These are phyloP conservation scores for Aplochiton taeniatus DNA, from an alignment of 2,797 vertebrate species.

Conservation along the genomic window DNA sequence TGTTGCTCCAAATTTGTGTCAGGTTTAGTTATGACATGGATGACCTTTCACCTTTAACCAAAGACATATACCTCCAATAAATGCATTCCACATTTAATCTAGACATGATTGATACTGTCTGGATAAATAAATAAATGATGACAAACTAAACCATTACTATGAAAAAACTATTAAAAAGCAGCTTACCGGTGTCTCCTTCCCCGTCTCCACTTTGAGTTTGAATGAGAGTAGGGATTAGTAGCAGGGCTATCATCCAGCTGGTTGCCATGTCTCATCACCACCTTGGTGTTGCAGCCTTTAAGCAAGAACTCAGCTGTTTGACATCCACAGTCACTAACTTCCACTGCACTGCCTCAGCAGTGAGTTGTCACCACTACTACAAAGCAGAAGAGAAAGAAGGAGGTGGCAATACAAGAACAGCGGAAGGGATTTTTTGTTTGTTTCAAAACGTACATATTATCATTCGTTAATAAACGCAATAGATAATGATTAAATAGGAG, in stretches of 20 bases:
- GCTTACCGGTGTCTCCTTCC: slow-evolving; percentile 44
- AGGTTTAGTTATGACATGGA: too few relatives aligned
- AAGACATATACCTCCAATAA: too few relatives aligned
- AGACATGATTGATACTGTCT: too few relatives aligned
- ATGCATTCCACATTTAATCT: too few relatives aligned
- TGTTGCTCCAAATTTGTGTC: too few relatives aligned
- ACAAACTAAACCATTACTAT: too few relatives aligned
- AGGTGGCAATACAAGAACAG: slow-evolving; percentile 22
- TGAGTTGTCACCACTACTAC: slow-evolving; percentile 27
- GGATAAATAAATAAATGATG: too few relatives aligned
- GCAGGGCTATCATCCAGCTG: slow-evolving; percentile 28
- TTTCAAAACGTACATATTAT: too few relatives aligned
- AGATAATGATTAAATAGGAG: too few relatives aligned
- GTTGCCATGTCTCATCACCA: slow-evolving; percentile 41
- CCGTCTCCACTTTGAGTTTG: slow-evolving; percentile 58
- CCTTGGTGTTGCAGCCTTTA: slow-evolving; percentile 5
- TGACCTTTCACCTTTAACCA: too few relatives aligned
- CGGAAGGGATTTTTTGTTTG: too few relatives aligned
- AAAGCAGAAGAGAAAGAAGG: slow-evolving; percentile 27
- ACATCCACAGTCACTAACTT: background rate
- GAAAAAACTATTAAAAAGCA: background rate
- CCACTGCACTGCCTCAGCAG: slow-evolving; percentile 8
- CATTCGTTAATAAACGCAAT: too few relatives aligned
- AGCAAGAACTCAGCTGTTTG: background rate
- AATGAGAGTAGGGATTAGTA: slow-evolving; percentile 27